Evolutionary conservation across 2,797 vertebrate genomes (phyloP).

Genomic region (Gambusia yucatana): DNA sequence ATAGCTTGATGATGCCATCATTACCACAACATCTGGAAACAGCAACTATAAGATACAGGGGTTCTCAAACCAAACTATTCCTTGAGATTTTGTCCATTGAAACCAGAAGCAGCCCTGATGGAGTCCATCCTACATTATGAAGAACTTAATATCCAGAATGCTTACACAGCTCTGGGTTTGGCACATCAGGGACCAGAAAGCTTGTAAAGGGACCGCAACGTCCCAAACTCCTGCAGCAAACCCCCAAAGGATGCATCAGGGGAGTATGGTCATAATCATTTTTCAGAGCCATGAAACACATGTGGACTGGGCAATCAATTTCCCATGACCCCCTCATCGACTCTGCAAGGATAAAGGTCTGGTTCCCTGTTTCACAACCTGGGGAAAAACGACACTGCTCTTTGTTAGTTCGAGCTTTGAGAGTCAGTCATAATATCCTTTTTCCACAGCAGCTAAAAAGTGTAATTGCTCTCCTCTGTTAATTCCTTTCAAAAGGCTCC

Average conservation of each 20-base stretch:
- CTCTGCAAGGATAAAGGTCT: not conserved
- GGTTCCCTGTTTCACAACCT: not conserved
- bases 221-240: not conserved
- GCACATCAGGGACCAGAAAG: not conserved
- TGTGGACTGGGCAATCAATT: conserved; percentile 4
- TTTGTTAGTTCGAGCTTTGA: not conserved
- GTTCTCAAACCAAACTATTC: not conserved
- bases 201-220: not conserved
- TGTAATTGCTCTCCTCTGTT: not conserved
- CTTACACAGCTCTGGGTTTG: not conserved
- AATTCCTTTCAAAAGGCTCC: not conserved
- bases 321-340: conserved; percentile 1
- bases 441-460: not conserved
- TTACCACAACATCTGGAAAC: not conserved
- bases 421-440: not conserved
- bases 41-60: not conserved
- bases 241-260: not conserved
- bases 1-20: not conserved
- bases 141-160: not conserved
- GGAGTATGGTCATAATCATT: not conserved
- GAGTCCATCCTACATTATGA: not conserved
- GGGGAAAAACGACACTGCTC: not conserved
- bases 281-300: not conserved
- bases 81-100: not conserved
- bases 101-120: not conserved